These are phyloP conservation scores for Drosophila affinis DNA, from an alignment of 2,888 invertebrate species.

Conservation along the genomic window DNA sequence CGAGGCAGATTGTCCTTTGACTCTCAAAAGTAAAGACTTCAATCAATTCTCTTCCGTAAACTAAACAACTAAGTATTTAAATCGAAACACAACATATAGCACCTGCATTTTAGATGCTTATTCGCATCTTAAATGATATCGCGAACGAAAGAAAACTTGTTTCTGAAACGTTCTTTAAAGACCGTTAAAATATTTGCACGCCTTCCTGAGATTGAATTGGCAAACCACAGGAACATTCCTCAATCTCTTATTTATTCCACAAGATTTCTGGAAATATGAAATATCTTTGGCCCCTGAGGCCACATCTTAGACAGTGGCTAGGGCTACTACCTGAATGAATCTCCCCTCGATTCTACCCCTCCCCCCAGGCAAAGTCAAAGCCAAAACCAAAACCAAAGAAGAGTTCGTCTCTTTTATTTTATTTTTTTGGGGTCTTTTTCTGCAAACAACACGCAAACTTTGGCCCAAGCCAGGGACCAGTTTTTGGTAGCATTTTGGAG, in stretches of 20 bases:
- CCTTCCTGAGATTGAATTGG: conserved; percentile 19
- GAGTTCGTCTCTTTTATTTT: conserved; percentile 2
- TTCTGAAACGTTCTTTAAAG: not conserved
- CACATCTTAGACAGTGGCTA: conserved; percentile 1
- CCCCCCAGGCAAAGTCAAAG: not conserved
- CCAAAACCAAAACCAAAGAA: conserved; percentile 7
- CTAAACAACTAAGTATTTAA: not conserved
- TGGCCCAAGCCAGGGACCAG: conserved; percentile 70
- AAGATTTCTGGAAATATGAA: conserved; percentile 34
- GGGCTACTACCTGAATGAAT: conserved; percentile 55
- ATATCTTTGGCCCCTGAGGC: conserved; percentile 9
- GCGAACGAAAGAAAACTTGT: conserved; percentile 5
- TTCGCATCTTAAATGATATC: not conserved
- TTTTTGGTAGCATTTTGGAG: conserved; percentile 48
- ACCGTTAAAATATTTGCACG: conserved; percentile 42
- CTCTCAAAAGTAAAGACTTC: too few species aligned
- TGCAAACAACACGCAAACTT: conserved; percentile 77
- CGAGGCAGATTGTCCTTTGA: not conserved
- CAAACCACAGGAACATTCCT: conserved; percentile 7
- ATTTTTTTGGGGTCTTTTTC: conserved; percentile 48
- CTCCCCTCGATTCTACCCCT: conserved; percentile 3
- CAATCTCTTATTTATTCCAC: conserved; percentile 27
- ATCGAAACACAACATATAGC: too few species aligned
- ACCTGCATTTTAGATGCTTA: not conserved
- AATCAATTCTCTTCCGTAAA: not conserved